phyloP scores from a whole-genome alignment of 2,797 vertebrate genomes.

The Brotula barbata region DNA sequence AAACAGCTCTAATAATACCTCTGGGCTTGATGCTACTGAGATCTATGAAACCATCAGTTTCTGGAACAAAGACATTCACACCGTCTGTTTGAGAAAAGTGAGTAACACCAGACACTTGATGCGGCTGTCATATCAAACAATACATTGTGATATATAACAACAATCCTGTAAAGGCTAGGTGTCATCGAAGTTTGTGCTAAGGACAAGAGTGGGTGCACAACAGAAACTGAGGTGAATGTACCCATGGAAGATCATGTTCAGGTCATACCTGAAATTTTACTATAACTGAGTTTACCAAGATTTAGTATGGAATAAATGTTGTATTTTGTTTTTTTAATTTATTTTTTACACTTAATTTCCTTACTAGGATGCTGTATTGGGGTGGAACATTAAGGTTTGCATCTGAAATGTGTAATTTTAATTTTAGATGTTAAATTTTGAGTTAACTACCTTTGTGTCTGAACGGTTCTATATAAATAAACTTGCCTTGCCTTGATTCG shows the following conservation, averaged over 20 bases:
- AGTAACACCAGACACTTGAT: constrained; percentile 35
- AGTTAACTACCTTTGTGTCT: too few species aligned
- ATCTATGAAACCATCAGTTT: constrained; percentile 37
- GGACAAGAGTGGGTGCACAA: not conserved
- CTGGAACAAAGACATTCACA: constrained; percentile 52
- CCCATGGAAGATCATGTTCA: constrained; percentile 5
- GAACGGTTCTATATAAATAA: too few species aligned
- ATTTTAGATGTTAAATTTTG: too few species aligned
- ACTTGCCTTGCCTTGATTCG: too few species aligned
- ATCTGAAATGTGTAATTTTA: too few species aligned
- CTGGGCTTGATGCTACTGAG: constrained; percentile 48
- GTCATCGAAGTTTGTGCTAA: not conserved
- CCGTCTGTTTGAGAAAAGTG: constrained; percentile 39
- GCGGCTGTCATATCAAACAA: constrained; percentile 18
- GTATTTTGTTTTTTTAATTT: not conserved
- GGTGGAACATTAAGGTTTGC: too few species aligned
- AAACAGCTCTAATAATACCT: constrained; percentile 65
- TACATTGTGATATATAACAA: not conserved
- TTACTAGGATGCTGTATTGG: too few species aligned
- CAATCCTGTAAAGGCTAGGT: constrained; percentile 2
- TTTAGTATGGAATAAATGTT: not conserved
- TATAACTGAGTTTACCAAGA: not conserved
- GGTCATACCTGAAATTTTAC: constrained; percentile 14
- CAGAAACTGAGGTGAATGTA: not conserved
- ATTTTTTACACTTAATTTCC: not conserved